A percentile compares a stretch with the other conserved stretches of the same genome.
Evolutionary conservation across 2,797 vertebrate genomes (phyloP).

Genomic region (Notoglanidium macrostoma): DNA sequence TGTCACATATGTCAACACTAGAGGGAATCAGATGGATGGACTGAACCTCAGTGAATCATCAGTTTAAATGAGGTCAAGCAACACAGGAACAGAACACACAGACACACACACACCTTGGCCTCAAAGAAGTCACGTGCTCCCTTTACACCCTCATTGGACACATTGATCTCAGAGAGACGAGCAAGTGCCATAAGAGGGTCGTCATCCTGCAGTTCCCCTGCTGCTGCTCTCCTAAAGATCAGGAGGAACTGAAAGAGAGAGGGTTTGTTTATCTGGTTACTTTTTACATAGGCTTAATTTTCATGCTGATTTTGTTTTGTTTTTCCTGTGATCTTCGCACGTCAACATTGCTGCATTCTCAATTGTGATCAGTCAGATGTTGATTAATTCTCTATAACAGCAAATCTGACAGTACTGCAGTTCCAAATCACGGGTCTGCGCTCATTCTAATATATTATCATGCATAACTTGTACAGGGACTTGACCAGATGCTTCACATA

Average conservation of each 20-base stretch:
- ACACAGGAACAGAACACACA: slow-evolving; percentile 18
- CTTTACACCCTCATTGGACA: slow-evolving; percentile 89
- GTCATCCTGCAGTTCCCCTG: slow-evolving; percentile 89
- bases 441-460: not conserved
- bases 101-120: slow-evolving; percentile 83
- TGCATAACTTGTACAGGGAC: too few relatives aligned
- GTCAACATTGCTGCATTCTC: not conserved
- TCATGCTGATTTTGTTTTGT: not conserved
- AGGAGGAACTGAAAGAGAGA: slow-evolving; percentile 82
- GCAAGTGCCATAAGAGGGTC: slow-evolving; percentile 90
- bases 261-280: not conserved
- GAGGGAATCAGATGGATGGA: not conserved
- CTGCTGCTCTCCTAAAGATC: slow-evolving; percentile 90
- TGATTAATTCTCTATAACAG: too few relatives aligned
- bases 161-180: slow-evolving; percentile 90
- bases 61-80: not conserved
- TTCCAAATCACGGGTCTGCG: not conserved
- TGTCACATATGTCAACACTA: not conserved
- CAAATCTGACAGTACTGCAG: too few relatives aligned
- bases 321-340: not conserved
- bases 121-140: slow-evolving; percentile 96
- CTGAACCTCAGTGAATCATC: not conserved
- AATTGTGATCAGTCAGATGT: not conserved
- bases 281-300: not conserved
- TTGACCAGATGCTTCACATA: too few relatives aligned